These are phyloP conservation scores for Picus viridis DNA, from an alignment of 2,797 vertebrate genomes.

Conservation along the genomic window DNA sequence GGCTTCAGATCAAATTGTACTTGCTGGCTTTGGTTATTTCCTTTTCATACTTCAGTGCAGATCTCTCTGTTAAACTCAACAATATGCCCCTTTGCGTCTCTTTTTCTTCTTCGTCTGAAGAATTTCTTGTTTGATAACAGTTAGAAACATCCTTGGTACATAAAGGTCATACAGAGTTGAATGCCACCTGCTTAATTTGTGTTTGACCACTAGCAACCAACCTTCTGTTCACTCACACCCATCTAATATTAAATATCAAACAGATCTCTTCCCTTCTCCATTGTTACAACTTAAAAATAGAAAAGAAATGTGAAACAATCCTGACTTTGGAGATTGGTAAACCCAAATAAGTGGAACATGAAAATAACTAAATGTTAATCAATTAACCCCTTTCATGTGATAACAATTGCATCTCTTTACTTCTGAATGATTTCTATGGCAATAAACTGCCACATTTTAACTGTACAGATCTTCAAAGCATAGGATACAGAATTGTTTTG, in stretches of 20 bases:
- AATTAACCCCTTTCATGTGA: background rate
- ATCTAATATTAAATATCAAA: background rate
- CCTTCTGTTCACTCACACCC: background rate
- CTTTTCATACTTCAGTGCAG: background rate
- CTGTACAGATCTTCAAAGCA: background rate
- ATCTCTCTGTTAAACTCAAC: background rate
- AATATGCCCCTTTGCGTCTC: background rate
- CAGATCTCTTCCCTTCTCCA: background rate
- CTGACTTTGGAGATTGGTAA: background rate
- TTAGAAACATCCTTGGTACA: background rate
- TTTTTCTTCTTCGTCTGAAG: background rate
- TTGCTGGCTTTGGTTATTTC: background rate
- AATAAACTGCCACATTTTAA: background rate
- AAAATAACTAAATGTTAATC: background rate
- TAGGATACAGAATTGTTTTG: too few relatives aligned
- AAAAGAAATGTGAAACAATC: background rate
- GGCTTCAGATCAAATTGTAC: background rate
- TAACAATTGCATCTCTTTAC: background rate
- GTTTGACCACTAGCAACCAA: background rate
- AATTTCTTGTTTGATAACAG: background rate
- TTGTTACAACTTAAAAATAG: background rate
- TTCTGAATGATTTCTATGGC: background rate
- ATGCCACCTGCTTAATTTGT: background rate
- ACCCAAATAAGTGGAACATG: background rate
- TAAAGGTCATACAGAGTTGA: background rate